Base-by-base conservation (phyloP, 2,797 vertebrate genomes). In the Paramormyrops hopkinsi region DNA sequence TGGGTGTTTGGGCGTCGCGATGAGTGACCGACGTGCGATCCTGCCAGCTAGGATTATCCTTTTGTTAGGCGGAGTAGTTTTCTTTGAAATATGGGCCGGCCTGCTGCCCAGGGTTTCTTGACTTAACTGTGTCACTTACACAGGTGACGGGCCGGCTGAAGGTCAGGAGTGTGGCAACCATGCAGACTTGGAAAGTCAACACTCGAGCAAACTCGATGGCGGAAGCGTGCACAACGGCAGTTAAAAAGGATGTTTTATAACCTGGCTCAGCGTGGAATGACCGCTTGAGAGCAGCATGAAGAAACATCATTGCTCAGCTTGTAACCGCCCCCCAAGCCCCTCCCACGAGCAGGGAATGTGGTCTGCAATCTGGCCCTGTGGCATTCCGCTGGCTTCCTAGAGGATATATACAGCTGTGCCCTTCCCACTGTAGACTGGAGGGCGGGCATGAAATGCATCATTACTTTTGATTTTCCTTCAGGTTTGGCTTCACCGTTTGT, bases 201-300 rank as follows among this genome's bases (percentile, higher is more conserved):
- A 46, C n/a, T 14, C 11, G 3, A 51, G 48, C 25, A 54, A 53
- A 25, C 5, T 48, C 25, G 6, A 50, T 53, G 83, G 12, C 9
- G 50, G 83, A 50, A 6, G 12, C 22, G 6, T 14, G 50, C 50
- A 33, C 4, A 7, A 86, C 48, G 17, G 12, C 25, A 29, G 48
- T 53, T 51, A 53, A 86, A 73, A 51, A 53, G 48, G 50, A 7
- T 86, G 83, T 86, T 86, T 86, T 86, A 86, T 86, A 54, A 86
- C 83, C 46, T 53, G 46, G 50, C 83, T 86, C 50, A 19, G 83
- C 29, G 25, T 51, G 83, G 50, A 33, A 29, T 86, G 12, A 86
- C 22, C 25, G 12, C 22, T 33, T 22, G 22, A 25, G 22, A 86
- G 46, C 83, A 86, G 83, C 83, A 54, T 14, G 83, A 86, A 25